These are phyloP conservation scores for Ophion ellenae DNA, from an alignment of 2,888 invertebrate species.

Conservation along the genomic window DNA sequence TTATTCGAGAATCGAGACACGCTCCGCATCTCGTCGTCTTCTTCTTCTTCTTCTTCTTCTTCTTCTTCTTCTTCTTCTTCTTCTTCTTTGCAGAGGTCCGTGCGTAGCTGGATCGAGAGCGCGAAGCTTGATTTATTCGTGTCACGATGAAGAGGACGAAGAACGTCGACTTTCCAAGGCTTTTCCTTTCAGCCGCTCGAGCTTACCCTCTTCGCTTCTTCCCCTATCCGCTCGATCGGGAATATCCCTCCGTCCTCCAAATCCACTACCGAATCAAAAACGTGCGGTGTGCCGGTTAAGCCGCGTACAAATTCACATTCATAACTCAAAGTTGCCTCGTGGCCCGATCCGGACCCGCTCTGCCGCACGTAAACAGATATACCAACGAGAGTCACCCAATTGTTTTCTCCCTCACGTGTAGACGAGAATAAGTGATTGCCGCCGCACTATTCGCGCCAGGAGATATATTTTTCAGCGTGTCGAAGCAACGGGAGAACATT, in stretches of 20 bases:
- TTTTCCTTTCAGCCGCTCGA: constrained; percentile 55
- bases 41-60: constrained; percentile 16
- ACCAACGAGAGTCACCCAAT: constrained; percentile 72
- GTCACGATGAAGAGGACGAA: constrained; percentile 75
- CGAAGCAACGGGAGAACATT: too few species aligned
- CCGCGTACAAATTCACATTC: constrained; percentile 80
- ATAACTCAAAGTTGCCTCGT: constrained; percentile 74
- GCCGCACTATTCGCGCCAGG: not conserved
- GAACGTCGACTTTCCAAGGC: constrained; percentile 44
- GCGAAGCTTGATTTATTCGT: constrained; percentile 78
- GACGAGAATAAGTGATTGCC: constrained; percentile 69
- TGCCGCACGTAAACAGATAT: constrained; percentile 20
- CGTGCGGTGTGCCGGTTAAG: constrained; percentile 25
- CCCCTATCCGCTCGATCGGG: not conserved
- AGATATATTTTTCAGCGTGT: constrained; percentile 6
- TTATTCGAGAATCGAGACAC: constrained; percentile 65
- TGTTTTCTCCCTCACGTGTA: constrained; percentile 74
- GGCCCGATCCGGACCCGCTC: not conserved
- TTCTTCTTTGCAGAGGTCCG: constrained; percentile 8
- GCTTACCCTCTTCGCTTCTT: constrained; percentile 57
- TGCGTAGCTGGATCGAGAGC: constrained; percentile 57
- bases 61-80: too few species aligned
- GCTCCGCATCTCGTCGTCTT: constrained; percentile 45
- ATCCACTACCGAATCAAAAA: constrained; percentile 76
- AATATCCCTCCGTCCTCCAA: constrained; percentile 48